Evolutionary conservation across 1,140 invertebrate genomes (phyloP).

Genomic region (Adoxophyes honmai): DNA sequence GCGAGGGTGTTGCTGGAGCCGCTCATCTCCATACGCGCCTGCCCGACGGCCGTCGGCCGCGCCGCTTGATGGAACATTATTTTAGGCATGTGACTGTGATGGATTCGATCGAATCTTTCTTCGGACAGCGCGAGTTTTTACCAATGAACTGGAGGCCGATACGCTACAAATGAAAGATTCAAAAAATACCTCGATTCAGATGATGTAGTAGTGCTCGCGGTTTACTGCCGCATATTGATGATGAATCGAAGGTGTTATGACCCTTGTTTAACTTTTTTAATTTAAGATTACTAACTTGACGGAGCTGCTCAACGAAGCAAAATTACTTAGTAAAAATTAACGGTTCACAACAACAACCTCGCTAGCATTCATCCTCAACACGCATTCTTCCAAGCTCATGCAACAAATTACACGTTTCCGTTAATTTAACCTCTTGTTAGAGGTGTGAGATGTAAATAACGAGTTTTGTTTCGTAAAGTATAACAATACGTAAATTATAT

Average conservation of each 20-base stretch:
- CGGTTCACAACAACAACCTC: too few relatives aligned
- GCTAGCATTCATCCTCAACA: too few relatives aligned
- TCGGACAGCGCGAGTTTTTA: constrained; percentile 54
- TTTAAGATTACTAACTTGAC: not conserved
- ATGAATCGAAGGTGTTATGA: constrained; percentile 45
- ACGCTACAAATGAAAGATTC: constrained; percentile 11
- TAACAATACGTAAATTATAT: not conserved
- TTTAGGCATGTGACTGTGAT: constrained; percentile 72
- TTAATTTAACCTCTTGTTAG: not conserved
- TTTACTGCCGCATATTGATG: constrained; percentile 40
- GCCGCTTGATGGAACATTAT: constrained; percentile 59
- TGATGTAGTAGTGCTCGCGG: constrained; percentile 43
- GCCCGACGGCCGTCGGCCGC: constrained; percentile 34
- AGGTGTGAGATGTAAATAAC: not conserved
- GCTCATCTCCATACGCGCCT: constrained; percentile 45
- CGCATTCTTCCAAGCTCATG: too few relatives aligned
- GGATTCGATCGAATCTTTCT: constrained; percentile 66
- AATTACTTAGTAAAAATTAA: too few relatives aligned
- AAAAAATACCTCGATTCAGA: constrained; percentile 38
- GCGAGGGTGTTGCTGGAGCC: constrained; percentile 38
- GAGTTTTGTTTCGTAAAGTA: not conserved
- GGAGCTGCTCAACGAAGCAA: too few relatives aligned
- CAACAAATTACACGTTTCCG: too few relatives aligned
- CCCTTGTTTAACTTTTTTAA: constrained; percentile 37
- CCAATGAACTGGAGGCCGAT: constrained; percentile 19